Base-by-base conservation (phyloP, 2,797 vertebrate genomes). In the Dendrocincla fuliginosa region DNA sequence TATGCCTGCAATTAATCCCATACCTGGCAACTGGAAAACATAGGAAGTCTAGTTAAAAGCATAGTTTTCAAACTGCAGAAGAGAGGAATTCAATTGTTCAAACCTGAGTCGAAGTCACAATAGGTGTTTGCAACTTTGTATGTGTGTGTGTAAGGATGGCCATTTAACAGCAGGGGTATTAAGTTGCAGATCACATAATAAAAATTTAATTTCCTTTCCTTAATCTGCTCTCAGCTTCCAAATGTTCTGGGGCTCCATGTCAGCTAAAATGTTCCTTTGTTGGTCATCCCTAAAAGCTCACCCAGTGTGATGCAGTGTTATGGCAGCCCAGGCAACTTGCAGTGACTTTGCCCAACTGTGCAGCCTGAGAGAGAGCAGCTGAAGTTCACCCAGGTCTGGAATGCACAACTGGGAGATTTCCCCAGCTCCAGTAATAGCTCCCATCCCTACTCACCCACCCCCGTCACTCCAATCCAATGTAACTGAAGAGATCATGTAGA, bases 331-430 rank as follows among this genome's bases (percentile, higher is more conserved):
- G 59, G 56, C 63, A 76, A 55, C 47, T 85, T 44, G 42, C 42
- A 32, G 55, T 35, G 75, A 55, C 59, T 82, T 89, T 61, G 67
- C 89, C 69, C 63, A 65, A 84, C 47, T 73, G 77, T 49, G 74
- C 42, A 82, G 65, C 41, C 20, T 60, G 27, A 73, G 73, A 28
- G 52, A 33, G 44, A 91, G 85, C 91, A 94, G 82, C 84, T 95
- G 87, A 95, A 42, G 52, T 69, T 85, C 56, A 37, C 33, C 16
- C 5, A 1, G 44, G 55, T 80, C 81, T 79, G 91, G 83, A 89
- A 95, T 87, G 87, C 68, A 80, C 68, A 89, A 69, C 79, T 93
- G 85, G 68, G 79, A 85, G 44, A 83, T 77, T 84, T 94, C n/a
- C 32, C 22, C 32, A 77, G 79, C 64, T 80, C 41, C 85, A 90